A percentile compares a stretch with the other conserved stretches of the same genome.
Evolutionary conservation across 2,888 invertebrate genomes (phyloP).

Genomic region (Argyresthia albistria): DNA sequence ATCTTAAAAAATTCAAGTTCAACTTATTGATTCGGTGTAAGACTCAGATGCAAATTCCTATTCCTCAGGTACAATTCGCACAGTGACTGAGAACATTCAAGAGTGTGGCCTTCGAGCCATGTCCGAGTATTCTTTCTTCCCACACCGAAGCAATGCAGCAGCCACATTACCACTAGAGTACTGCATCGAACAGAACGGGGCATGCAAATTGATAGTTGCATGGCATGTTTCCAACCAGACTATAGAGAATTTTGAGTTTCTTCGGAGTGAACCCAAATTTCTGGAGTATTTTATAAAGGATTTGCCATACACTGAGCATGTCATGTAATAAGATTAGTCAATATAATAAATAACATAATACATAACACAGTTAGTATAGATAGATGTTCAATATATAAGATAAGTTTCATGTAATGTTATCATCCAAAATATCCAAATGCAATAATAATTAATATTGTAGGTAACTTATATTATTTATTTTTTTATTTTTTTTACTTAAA

Average conservation of each 20-base stretch:
- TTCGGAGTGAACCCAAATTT: slow-evolving; percentile 42
- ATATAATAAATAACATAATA: too few species aligned
- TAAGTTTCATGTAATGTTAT: too few species aligned
- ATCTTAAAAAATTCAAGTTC: too few species aligned
- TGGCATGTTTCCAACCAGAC: slow-evolving; percentile 53
- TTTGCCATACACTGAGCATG: neutral
- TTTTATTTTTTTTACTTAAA: too few species aligned
- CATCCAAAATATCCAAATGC: too few species aligned
- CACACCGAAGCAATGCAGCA: slow-evolving; percentile 23
- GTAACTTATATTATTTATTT: too few species aligned
- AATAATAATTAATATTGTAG: too few species aligned
- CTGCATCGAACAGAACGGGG: slow-evolving; percentile 39
- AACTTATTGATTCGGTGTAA: too few species aligned
- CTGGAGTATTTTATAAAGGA: slow-evolving; percentile 38
- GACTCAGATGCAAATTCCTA: neutral
- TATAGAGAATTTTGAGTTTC: slow-evolving; percentile 52
- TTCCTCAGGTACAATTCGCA: slow-evolving; percentile 38
- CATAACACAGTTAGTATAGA: too few species aligned
- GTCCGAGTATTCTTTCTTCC: slow-evolving; percentile 52
- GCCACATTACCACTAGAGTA: slow-evolving; percentile 40
- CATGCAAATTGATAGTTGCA: slow-evolving; percentile 46
- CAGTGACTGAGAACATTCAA: slow-evolving; percentile 31
- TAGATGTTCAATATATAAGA: too few species aligned
- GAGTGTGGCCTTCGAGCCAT: slow-evolving; percentile 45
- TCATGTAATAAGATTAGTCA: neutral